Conservation (phyloP, 1,140 invertebrate species). For the Acromyrmex charruanus region DNA sequence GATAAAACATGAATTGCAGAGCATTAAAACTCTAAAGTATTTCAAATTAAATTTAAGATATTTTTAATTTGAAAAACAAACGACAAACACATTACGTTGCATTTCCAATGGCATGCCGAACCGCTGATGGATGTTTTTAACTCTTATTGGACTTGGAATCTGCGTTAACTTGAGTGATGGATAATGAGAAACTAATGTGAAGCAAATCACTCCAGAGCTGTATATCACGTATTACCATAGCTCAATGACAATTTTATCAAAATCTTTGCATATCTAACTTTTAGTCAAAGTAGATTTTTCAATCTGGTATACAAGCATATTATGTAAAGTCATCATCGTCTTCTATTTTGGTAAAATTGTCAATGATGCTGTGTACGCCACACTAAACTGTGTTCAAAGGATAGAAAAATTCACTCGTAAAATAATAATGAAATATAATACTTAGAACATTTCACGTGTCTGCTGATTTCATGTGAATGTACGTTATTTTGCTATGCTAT, state of each 20-base stretch:
- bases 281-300: conserved; percentile 76
- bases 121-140: conserved; percentile 75
- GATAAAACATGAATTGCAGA: conserved; percentile 37
- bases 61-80: conserved; percentile 10
- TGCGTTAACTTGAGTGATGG: conserved; percentile 76
- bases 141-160: conserved; percentile 78
- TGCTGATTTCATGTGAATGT: conserved; percentile 81
- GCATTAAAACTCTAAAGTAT: neutral
- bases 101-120: conserved; percentile 83
- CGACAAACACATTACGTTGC: conserved; percentile 75
- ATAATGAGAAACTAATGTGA: conserved; percentile 76
- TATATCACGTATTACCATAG: conserved; percentile 82
- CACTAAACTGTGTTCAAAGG: conserved; percentile 86
- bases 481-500: conserved; percentile 29
- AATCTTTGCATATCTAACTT: conserved; percentile 71
- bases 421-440: conserved; percentile 75
- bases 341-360: conserved; percentile 80
- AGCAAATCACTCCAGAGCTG: conserved; percentile 82
- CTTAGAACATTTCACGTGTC: conserved; percentile 79
- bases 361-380: conserved; percentile 82
- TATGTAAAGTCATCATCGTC: conserved; percentile 70
- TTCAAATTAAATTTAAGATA: neutral
- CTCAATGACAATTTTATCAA: conserved; percentile 81
- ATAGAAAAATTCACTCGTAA: conserved; percentile 79
- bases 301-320: conserved; percentile 68